Base-by-base conservation (phyloP, 2,888 invertebrate species). In the Dichetophora obliterata region DNA sequence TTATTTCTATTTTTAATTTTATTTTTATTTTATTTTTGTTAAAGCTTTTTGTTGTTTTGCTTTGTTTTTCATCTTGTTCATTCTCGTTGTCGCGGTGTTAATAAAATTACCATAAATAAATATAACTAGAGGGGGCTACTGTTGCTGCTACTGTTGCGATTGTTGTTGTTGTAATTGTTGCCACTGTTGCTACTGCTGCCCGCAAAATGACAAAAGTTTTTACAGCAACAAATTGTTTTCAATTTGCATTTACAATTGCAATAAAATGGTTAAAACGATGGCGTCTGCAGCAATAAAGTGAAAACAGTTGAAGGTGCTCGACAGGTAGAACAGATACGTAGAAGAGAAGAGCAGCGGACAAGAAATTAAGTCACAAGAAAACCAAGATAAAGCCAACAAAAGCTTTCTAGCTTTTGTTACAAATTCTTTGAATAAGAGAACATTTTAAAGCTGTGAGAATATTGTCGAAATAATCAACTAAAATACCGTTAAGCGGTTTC, bases 81-180 rank as follows among this genome's bases (percentile, higher is more conserved):
- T 31, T n/a, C 24, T 65, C 73, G 27, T 63, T 50, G 50, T 63
- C 63, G 48, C 50, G 22, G 73, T 50, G 43, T 61, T 73, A 73
- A 73, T 73, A 52, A 73, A 73, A 73, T 73, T 73, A 73, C 52
- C 73, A 73, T 73, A 73, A 73, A 73, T 73, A 73, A 63, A 73
- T 63, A 50, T 34, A 24, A n/a, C 31, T 16, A 27, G 31, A 19
- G 22, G 48, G 50, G 52, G 65, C 57, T 75, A 65, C 59, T 72
- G 65, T 65, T 57, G 75, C 75, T 31, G 57, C 27, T 63, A 50
- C 19, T 72, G 59, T 6, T 43, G 65, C 22, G 37, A 37, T 61
- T 77, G 34, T 63, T 31, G 34, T 66, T 24, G 34, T 63, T 79
- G 34, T 75, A 61, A 34, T 61, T 43, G 43, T 9, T 75, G 57